Base-by-base conservation (phyloP, 2,113 vertebrate species). In the Rhinolophus sinicus region DNA sequence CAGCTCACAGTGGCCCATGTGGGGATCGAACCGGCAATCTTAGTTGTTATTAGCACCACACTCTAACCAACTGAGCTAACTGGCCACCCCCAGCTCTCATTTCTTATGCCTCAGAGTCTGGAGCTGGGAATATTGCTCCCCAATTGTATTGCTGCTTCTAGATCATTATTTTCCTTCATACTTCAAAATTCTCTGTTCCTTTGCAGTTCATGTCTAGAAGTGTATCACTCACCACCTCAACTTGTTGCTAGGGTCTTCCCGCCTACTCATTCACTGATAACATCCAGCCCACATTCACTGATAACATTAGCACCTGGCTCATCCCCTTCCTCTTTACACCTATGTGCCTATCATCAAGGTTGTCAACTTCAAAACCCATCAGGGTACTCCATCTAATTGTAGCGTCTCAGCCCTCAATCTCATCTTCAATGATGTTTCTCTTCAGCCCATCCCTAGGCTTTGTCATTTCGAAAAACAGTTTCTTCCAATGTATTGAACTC, bases 331-430 rank as follows among this genome's bases (percentile, higher is more conserved):
- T 60, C 67, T 78, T 56, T 56, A 85, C 30, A 56, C 52, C 10
- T 44, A 16, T 40, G 65, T 28, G 44, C 54, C 12, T 58, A 50
- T 92, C 21, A 54, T 44, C 28, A 15, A 64, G 83, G 50, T 73
- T 88, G 33, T 44, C 76, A 54, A 72, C n/a, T 92, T 96, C 78
- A 93, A 64, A 90, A 90, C n/a, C 88, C 22, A 69, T 73, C 19
- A 35, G 26, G 40, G 33, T 30, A 69, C 50, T 64, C 19, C 65
- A 50, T 67, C 24, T 69, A 70, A 33, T 10, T 26, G 30, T 8
- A 22, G 28, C 47, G 21, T 93, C 78, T 92, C 62, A 30, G 15
- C 19, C 16, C 47, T 76, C 21, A 65, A 19, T 85, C 52, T 88
- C 30, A 86, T 86, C 22, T 70, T 30, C 58, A 87, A 18, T 73